Evolutionary conservation across 2,113 vertebrate species (phyloP).

Genomic region (Cyanoderma ruficeps): DNA sequence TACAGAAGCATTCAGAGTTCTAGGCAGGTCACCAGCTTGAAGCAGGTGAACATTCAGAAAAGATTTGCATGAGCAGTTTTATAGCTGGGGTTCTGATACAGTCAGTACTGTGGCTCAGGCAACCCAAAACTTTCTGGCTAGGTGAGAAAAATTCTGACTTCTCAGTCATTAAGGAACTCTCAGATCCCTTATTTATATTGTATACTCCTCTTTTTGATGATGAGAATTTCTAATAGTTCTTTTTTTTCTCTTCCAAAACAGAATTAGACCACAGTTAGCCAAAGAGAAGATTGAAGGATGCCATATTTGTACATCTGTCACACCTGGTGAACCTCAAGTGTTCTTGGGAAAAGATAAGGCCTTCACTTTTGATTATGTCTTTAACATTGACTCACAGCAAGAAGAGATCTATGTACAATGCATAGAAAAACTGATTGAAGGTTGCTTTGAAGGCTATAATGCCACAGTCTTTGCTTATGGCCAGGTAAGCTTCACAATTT

Average conservation of each 20-base stretch:
- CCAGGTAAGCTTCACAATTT: slow-evolving; percentile 77
- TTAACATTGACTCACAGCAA: slow-evolving; percentile 91
- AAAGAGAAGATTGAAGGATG: slow-evolving; percentile 98
- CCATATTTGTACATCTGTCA: slow-evolving; percentile 95
- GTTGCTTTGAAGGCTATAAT: slow-evolving; percentile 97
- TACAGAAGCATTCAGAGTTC: not conserved
- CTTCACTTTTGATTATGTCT: slow-evolving; percentile 95
- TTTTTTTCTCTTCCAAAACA: slow-evolving; percentile 59
- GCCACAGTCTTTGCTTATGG: slow-evolving; percentile 98
- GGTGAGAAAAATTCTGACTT: not conserved
- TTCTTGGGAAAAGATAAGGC: slow-evolving; percentile 97
- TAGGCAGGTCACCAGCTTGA: not conserved
- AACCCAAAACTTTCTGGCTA: not conserved
- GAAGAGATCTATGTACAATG: slow-evolving; percentile 87
- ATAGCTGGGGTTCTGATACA: not conserved
- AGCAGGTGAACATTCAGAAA: not conserved
- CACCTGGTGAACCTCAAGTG: slow-evolving; percentile 93
- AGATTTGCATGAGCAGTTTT: not conserved
- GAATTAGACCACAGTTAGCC: slow-evolving; percentile 95
- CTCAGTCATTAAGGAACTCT: not conserved
- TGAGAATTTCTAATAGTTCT: not conserved
- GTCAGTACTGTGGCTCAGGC: not conserved
- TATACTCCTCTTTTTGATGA: not conserved
- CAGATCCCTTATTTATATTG: not conserved
- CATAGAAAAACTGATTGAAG: slow-evolving; percentile 93